Percentiles rank a stretch among this genome's conserved stretches.
Conservation (phyloP, 2,113 vertebrate species). For the Pimephales promelas region DNA sequence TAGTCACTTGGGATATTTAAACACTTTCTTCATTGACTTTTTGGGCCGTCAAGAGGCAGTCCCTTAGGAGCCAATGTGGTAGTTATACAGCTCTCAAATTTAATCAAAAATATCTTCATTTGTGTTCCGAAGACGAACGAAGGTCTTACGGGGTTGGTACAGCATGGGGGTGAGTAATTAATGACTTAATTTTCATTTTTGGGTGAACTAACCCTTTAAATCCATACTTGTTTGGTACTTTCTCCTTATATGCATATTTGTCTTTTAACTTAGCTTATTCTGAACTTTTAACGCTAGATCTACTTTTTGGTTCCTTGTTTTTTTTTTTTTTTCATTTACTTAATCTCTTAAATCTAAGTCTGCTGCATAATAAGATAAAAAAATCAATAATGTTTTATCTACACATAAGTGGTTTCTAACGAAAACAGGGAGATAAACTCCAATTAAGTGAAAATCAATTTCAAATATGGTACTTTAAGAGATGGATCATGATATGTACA, state of each 20-base stretch:
- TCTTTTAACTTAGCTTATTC: background rate
- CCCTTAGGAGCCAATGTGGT: too few species aligned
- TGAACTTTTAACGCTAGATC: background rate
- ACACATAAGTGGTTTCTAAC: background rate
- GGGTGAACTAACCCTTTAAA: too few species aligned
- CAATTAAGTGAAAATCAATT: constrained; percentile 9
- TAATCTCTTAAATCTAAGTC: background rate
- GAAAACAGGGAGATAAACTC: constrained; percentile 4
- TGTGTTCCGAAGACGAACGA: too few species aligned
- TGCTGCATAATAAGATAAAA: background rate
- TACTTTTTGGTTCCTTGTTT: background rate
- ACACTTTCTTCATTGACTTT: too few species aligned
- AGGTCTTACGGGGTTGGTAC: too few species aligned
- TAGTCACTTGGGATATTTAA: too few species aligned
- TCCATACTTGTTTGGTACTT: background rate
- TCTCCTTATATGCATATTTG: background rate
- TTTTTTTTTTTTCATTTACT: background rate
- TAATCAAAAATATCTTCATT: too few species aligned
- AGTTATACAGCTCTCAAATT: too few species aligned
- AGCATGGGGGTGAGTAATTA: too few species aligned
- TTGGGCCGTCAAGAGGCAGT: too few species aligned
- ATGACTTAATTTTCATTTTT: too few species aligned
- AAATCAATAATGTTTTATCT: constrained; percentile 19
- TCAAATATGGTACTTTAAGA: background rate
- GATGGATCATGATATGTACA: background rate